phyloP scores from a whole-genome alignment of 1,140 invertebrate genomes.

The Drosophila pseudoananassae region DNA sequence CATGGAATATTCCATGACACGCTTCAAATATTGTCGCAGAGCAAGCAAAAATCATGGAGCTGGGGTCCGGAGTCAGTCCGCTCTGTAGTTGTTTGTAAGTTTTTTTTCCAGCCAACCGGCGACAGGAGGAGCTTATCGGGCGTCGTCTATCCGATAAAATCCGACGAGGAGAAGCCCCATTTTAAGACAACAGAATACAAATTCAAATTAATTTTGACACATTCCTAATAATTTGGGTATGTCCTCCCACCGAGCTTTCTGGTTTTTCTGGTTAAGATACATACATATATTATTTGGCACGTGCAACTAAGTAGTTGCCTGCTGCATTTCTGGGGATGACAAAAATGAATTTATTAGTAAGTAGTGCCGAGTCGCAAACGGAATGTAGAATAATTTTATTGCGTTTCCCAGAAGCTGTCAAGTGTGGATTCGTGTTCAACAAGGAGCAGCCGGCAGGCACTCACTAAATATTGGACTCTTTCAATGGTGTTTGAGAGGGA shows the following conservation, averaged over 20 bases:
- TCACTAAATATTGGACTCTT: constrained; percentile 23
- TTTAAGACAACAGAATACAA: constrained; percentile 3
- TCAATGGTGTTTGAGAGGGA: constrained; percentile 14
- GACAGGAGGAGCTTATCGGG: constrained; percentile 49
- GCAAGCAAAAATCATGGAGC: constrained; percentile 55
- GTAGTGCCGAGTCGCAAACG: constrained; percentile 20
- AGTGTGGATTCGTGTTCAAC: constrained; percentile 55
- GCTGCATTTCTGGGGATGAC: constrained; percentile 52
- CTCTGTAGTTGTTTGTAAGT: constrained; percentile 46
- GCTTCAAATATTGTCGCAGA: constrained; percentile 75
- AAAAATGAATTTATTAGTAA: constrained; percentile 61
- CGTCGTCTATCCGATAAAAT: constrained; percentile 31
- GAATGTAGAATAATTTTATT: constrained; percentile 36
- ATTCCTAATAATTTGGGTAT: constrained; percentile 53
- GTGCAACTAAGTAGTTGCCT: constrained; percentile 37
- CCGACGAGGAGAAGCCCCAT: constrained; percentile 2
- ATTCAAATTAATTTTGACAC: constrained; percentile 55
- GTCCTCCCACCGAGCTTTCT: constrained; percentile 16
- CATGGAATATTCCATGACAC: constrained; percentile 78
- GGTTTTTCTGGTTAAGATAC: too few species aligned
- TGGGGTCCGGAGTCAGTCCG: constrained; percentile 22
- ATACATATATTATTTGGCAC: constrained; percentile 48
- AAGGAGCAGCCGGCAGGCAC: constrained; percentile 20
- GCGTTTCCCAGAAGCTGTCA: constrained; percentile 54
- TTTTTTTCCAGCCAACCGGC: constrained; percentile 29